phyloP scores from a whole-genome alignment of 2,113 vertebrate genomes.

The Dendrocopos noguchii region DNA sequence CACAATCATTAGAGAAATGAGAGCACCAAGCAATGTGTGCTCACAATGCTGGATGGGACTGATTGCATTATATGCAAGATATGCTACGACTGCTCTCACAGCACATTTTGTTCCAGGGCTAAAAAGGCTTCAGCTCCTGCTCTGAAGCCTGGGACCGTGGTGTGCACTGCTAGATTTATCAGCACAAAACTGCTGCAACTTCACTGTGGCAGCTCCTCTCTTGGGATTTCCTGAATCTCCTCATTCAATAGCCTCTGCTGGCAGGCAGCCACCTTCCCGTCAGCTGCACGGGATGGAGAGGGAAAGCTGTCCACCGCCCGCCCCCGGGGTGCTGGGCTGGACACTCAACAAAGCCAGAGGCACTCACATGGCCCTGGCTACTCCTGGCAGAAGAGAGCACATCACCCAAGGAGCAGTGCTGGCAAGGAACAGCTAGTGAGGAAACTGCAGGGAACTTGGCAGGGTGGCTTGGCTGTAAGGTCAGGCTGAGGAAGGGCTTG shows the following conservation, averaged over 20 bases:
- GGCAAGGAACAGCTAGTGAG: neutral
- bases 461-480: neutral
- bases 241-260: slow-evolving; percentile 11
- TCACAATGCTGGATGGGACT: neutral
- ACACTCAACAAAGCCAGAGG: neutral
- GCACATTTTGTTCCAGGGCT: slow-evolving; percentile 20
- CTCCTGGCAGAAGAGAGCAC: neutral
- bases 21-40: neutral
- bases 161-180: slow-evolving; percentile 8
- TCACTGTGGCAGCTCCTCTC: neutral
- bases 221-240: slow-evolving; percentile 15
- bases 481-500: neutral
- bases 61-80: neutral
- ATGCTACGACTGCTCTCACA: neutral
- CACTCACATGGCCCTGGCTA: neutral
- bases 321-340: neutral
- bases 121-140: neutral
- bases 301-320: neutral
- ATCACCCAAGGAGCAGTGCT: rapidly evolving
- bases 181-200: slow-evolving; percentile 30
- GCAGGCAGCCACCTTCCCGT: neutral
- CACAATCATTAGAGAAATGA: neutral
- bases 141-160: neutral
- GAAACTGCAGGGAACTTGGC: neutral
- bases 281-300: neutral